Base-by-base conservation (phyloP, 2,888 invertebrate genomes). In the Alloscopus bannaensis region DNA sequence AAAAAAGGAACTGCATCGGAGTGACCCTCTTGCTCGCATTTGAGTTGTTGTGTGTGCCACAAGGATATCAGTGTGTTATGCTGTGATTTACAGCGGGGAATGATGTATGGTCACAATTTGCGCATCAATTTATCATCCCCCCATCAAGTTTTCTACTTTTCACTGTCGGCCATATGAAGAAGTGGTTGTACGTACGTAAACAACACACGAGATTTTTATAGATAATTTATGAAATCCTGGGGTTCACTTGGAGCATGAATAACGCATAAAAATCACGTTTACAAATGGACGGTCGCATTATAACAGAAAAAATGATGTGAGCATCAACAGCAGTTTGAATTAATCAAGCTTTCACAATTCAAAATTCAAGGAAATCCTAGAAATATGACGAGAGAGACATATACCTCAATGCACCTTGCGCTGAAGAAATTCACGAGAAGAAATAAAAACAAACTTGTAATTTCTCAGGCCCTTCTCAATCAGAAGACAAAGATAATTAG, bases 141-240 rank as follows among this genome's bases (percentile, higher is more conserved):
- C 26, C 11, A 24, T 55, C 24, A 55, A 47, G 47, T 47, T 47
- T 47, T n/a, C n/a, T 47, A 6, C 6, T 6, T 36, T 36, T 36
- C 36, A 36, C 36, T 36, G 36, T 36, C 36, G 8, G 13, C 36
- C n/a, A 47, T n/a, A 47, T 3, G 47, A 13, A 6, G 4, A 47
- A 6, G 18, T 47, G 3, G 18, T 28, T 28, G 24, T 55, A 26
- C 55, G 28, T 55, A 16, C 11, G 11, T 55, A 26, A 24, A 28
- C 22, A 18, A 18, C 20, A 50, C 36, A 6, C 36, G 36, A 36
- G 36, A 13, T 55, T 55, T 55, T 55, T 28, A 55, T 28, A 55
- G 55, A 28, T 55, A 55, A 55, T 55, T 55, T 55, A 55, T 55
- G 26, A 55, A 55, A 28, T 55, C n/a, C 16, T 18, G 28, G 55